A percentile compares a stretch with the other conserved stretches of the same genome.
Evolutionary conservation across 2,113 vertebrate genomes (phyloP).

Genomic region (Hemibagrus wyckioides): DNA sequence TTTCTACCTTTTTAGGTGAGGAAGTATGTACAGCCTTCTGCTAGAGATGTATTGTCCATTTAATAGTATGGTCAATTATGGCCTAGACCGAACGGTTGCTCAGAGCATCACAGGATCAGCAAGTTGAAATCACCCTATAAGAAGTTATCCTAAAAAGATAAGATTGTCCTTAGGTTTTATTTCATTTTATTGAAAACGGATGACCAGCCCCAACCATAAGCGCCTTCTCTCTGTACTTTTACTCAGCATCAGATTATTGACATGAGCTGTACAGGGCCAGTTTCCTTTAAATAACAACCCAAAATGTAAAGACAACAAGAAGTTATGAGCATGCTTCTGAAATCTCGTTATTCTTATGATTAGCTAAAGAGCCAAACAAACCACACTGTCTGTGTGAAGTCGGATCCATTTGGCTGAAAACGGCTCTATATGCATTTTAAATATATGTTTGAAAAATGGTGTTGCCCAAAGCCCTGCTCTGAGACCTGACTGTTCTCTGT

Average conservation of each 20-base stretch:
- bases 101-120: background rate
- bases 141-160: background rate
- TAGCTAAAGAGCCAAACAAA: background rate
- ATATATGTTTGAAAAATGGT: background rate
- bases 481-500: background rate
- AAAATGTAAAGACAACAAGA: background rate
- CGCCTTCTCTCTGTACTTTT: background rate
- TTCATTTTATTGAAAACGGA: background rate
- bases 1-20: background rate
- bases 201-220: background rate
- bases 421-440: background rate
- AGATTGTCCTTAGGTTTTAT: background rate
- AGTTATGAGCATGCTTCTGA: background rate
- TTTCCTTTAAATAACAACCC: background rate
- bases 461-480: background rate
- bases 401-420: background rate
- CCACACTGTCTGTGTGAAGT: background rate
- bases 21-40: background rate
- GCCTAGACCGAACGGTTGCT: no score
- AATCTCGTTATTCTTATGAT: background rate
- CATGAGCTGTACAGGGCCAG: background rate
- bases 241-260: background rate
- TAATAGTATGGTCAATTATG: background rate
- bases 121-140: background rate
- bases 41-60: background rate